Evolutionary conservation across 92 coral and sea anemone genomes (phyloP).

Genomic region (Epizoanthus scotinus): DNA sequence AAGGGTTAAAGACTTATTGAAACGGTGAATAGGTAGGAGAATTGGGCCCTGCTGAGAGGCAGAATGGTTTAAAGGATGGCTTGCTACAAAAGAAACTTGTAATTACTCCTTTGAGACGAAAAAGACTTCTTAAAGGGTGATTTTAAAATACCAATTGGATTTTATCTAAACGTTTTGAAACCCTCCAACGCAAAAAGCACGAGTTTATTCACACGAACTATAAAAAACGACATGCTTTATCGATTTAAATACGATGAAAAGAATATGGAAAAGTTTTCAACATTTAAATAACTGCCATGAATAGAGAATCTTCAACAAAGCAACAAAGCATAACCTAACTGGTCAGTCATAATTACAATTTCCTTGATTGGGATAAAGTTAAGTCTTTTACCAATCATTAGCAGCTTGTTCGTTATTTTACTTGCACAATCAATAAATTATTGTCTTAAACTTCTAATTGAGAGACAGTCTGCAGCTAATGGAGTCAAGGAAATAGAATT

Average conservation of each 20-base stretch:
- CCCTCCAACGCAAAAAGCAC: background rate
- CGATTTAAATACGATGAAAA: constrained; percentile 26
- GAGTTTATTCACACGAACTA: constrained; percentile 1
- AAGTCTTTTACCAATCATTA: constrained; percentile 67
- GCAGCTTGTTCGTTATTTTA: constrained; percentile 33
- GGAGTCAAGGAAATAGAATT: constrained; percentile 25
- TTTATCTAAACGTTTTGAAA: background rate
- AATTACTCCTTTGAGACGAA: constrained; percentile 17
- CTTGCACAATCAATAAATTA: constrained; percentile 28
- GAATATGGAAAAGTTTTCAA: constrained; percentile 22
- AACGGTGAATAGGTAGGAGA: background rate
- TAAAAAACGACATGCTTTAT: constrained; percentile 25
- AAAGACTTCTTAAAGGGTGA: constrained; percentile 17
- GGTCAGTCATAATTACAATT: constrained; percentile 50
- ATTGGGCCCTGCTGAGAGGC: constrained; percentile 7
- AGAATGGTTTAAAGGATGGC: constrained; percentile 38
- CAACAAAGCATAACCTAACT: constrained; percentile 41
- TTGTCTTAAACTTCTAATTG: constrained; percentile 39
- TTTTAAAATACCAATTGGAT: background rate
- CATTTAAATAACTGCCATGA: constrained; percentile 40
- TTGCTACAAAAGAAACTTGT: constrained; percentile 40
- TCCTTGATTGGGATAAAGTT: constrained; percentile 47
- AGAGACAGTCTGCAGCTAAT: constrained; percentile 13
- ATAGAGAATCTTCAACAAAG: constrained; percentile 28
- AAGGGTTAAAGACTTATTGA: constrained; percentile 11